phyloP scores from a whole-genome alignment of 1,140 invertebrate species.

The Meteorus sp. region DNA sequence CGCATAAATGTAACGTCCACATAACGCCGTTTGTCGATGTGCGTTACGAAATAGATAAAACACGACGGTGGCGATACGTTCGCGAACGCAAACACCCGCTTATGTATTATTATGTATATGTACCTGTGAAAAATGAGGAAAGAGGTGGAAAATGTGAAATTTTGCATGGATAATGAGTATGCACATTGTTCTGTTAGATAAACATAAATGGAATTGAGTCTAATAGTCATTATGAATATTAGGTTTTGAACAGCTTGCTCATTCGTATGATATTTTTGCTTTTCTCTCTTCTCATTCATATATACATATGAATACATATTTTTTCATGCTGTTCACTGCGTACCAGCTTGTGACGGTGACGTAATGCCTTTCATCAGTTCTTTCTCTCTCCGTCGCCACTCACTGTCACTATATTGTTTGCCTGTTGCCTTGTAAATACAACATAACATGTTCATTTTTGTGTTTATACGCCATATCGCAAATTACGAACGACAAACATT shows the following conservation, averaged over 20 bases:
- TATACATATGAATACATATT: too few species aligned
- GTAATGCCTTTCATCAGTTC: conserved; percentile 6
- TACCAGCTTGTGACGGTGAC: conserved; percentile 2
- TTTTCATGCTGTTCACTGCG: too few species aligned
- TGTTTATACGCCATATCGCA: conserved; percentile 8
- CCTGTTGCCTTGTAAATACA: background rate
- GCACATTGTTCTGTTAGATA: too few species aligned
- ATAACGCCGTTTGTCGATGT: conserved; percentile 18
- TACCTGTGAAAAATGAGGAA: background rate
- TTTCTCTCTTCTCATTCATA: background rate
- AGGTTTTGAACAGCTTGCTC: too few species aligned
- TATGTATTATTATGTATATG: background rate
- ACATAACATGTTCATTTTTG: conserved; percentile 17
- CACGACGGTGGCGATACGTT: conserved; percentile 19
- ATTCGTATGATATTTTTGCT: background rate
- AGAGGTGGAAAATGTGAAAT: too few species aligned
- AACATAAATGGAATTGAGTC: too few species aligned
- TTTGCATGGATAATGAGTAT: too few species aligned
- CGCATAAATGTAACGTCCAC: conserved; percentile 20
- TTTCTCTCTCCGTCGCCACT: background rate
- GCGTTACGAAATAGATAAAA: conserved; percentile 27
- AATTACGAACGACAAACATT: background rate
- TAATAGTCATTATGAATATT: too few species aligned
- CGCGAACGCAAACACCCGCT: background rate
- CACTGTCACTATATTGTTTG: background rate